Evolutionary conservation across 2,113 vertebrate genomes (phyloP).

Genomic region (Bothrops jararaca): DNA sequence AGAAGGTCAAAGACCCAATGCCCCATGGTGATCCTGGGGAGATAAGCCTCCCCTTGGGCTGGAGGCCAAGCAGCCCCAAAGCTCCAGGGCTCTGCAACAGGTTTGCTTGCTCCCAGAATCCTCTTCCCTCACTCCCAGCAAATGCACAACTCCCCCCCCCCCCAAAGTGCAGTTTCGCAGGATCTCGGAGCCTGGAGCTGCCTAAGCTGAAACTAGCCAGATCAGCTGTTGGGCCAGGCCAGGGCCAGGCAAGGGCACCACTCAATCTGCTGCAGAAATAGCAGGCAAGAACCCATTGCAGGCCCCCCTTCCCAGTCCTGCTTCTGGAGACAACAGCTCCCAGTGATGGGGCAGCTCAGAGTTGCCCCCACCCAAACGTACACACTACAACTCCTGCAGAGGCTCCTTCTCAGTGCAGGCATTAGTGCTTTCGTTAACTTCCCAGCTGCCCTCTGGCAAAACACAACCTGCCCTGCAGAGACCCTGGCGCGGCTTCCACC

Average conservation of each 20-base stretch:
- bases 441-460: neutral
- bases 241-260: neutral
- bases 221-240: neutral
- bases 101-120: neutral
- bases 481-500: neutral
- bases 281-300: neutral
- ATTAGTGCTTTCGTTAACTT: too few relatives aligned
- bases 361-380: neutral
- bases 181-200: neutral
- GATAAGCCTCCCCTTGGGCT: neutral
- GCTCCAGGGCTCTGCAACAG: neutral
- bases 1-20: neutral
- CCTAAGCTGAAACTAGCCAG: neutral
- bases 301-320: neutral
- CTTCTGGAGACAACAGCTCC: neutral
- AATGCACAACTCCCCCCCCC: neutral
- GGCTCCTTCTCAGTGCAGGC: neutral
- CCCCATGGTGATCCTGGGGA: neutral
- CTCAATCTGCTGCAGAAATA: neutral
- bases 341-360: neutral
- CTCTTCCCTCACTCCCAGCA: neutral
- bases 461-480: neutral
- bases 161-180: neutral
- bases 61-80: neutral
- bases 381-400: neutral